These are phyloP conservation scores for Drosophila phalerata DNA, from an alignment of 2,888 invertebrate genomes.

Conservation along the genomic window DNA sequence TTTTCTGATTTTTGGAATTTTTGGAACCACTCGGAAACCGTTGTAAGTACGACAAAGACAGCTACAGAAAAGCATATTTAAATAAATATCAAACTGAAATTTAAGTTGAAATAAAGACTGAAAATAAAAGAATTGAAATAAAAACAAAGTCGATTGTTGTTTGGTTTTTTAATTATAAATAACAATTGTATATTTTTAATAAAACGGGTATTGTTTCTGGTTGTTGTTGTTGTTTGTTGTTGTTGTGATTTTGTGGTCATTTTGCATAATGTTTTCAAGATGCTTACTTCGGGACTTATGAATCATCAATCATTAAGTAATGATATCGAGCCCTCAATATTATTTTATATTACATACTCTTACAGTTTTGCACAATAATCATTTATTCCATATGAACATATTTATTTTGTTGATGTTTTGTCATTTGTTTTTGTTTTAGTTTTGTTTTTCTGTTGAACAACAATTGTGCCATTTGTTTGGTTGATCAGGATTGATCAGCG, in stretches of 20 bases:
- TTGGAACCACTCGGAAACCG: conserved; percentile 46
- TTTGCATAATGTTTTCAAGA: conserved; percentile 44
- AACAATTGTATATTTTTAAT: conserved; percentile 85
- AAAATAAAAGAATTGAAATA: conserved; percentile 63
- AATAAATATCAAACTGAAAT: conserved; percentile 20
- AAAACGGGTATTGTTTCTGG: conserved; percentile 71
- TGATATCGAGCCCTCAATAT: conserved; percentile 56
- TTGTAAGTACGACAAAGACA: conserved; percentile 24
- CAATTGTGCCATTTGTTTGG: conserved; percentile 46
- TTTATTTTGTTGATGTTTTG: conserved; percentile 22
- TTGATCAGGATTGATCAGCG: conserved; percentile 50
- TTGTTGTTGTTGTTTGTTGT: conserved; percentile 55
- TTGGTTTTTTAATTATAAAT: conserved; percentile 84
- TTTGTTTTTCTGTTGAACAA: conserved; percentile 34
- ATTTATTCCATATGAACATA: conserved; percentile 11
- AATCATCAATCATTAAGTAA: conserved; percentile 46
- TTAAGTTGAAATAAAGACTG: conserved; percentile 3
- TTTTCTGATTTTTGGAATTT: conserved; percentile 7
- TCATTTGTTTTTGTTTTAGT: conserved; percentile 23
- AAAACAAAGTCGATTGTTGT: conserved; percentile 72
- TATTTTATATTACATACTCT: conserved; percentile 33
- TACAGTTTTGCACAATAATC: conserved; percentile 33
- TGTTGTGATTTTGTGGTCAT: conserved; percentile 58
- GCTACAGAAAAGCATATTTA: conserved; percentile 10
- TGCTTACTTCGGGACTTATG: conserved; percentile 32